phyloP scores from a whole-genome alignment of 2,888 invertebrate genomes.

The Standfussiana lucernea region DNA sequence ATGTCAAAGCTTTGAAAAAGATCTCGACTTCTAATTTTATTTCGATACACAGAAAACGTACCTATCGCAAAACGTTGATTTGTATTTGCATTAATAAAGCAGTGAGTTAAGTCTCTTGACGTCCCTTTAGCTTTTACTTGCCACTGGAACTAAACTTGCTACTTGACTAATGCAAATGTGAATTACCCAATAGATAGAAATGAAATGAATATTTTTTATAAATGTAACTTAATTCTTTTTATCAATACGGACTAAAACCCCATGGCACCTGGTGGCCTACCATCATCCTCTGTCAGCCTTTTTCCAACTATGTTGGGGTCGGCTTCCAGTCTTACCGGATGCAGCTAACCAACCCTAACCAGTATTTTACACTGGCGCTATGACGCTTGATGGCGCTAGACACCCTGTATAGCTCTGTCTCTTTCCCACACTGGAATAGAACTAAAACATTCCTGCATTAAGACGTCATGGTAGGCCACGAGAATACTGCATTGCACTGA shows the following conservation, averaged over 20 bases:
- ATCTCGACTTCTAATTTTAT: not conserved
- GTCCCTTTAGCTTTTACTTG: not conserved
- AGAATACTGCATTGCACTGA: not conserved
- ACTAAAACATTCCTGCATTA: too few relatives aligned
- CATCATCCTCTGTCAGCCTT: too few relatives aligned
- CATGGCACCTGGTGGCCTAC: too few relatives aligned
- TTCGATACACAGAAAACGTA: not conserved
- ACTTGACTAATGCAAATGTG: not conserved
- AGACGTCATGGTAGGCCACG: too few relatives aligned
- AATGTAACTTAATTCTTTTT: not conserved
- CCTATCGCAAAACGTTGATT: too few relatives aligned
- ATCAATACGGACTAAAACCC: fast-evolving
- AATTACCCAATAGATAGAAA: not conserved
- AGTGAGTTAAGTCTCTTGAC: not conserved
- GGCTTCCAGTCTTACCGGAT: too few relatives aligned
- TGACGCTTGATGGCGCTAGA: too few relatives aligned
- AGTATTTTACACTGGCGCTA: too few relatives aligned
- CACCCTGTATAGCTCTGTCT: too few relatives aligned
- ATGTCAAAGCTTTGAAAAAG: not conserved
- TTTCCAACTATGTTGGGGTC: too few relatives aligned
- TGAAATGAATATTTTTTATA: not conserved
- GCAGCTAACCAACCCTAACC: too few relatives aligned
- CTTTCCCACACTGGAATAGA: too few relatives aligned
- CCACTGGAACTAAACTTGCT: not conserved
- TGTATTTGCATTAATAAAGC: not conserved